Percentiles rank a stretch among this genome's conserved stretches.
These are phyloP conservation scores for Stichopus chloronotus DNA, from an alignment of 35 echinoderm and acorn worm species.

Conservation along the genomic window DNA sequence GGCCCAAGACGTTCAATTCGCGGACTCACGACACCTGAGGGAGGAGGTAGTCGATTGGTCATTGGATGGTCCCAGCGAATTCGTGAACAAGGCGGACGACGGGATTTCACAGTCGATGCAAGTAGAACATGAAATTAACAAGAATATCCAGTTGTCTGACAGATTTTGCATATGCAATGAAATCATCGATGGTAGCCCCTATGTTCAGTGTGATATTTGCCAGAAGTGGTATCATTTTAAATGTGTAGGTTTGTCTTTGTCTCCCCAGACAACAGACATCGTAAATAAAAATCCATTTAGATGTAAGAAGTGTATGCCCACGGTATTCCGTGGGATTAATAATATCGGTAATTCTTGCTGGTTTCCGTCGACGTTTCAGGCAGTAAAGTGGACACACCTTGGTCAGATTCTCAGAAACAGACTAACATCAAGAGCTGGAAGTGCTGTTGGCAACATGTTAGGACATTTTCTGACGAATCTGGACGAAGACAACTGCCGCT, in stretches of 20 bases:
- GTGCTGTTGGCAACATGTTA: not conserved
- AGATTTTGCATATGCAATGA: conserved; percentile 5
- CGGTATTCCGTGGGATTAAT: not conserved
- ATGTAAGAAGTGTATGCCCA: not conserved
- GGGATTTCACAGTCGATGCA: no score
- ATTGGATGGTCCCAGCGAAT: no score
- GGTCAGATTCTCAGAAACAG: not conserved
- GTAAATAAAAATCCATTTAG: not conserved
- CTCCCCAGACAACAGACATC: not conserved
- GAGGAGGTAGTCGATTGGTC: no score
- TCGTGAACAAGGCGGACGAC: no score
- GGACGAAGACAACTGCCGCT: not conserved
- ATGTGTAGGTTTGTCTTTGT: not conserved
- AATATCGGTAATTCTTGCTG: conserved; percentile 33
- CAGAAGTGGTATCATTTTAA: conserved; percentile 15
- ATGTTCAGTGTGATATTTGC: not conserved
- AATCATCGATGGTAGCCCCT: not conserved
- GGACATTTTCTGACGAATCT: not conserved
- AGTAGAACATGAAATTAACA: no score
- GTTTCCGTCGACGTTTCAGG: not conserved
- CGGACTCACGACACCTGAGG: no score
- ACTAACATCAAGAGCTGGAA: not conserved
- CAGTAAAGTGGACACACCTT: not conserved
- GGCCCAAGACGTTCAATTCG: no score
- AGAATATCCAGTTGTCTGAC: not conserved